Evolutionary conservation across 2,888 invertebrate species (phyloP).

Genomic region (Agriopis marginaria): DNA sequence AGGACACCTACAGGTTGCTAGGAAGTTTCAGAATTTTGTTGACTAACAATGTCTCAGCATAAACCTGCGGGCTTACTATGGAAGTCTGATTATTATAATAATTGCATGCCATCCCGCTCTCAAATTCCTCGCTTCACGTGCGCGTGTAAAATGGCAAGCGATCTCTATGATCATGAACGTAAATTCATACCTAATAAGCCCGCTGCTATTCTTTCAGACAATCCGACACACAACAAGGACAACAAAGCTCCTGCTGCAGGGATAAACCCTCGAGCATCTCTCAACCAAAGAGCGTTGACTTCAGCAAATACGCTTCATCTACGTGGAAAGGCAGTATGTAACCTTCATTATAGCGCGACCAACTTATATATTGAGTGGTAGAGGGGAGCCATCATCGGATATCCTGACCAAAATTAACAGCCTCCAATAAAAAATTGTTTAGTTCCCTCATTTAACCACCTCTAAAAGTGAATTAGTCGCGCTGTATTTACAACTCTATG

Average conservation of each 20-base stretch:
- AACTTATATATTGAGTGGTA: neutral
- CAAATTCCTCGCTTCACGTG: no score
- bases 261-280: slow-evolving; percentile 47
- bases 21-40: neutral
- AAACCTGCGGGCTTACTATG: neutral
- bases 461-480: no score
- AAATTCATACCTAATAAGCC: no score
- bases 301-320: slow-evolving; percentile 60
- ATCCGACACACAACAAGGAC: neutral
- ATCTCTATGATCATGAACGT: no score
- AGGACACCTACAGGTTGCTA: no score
- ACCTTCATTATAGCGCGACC: neutral
- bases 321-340: slow-evolving; percentile 64
- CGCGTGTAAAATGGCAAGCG: no score
- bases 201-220: neutral
- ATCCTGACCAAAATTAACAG: no score
- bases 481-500: slow-evolving; percentile 8
- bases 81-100: neutral
- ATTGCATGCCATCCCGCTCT: no score
- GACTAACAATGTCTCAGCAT: neutral
- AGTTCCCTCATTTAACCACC: no score
- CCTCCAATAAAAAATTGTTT: no score
- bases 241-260: slow-evolving; percentile 31
- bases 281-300: slow-evolving; percentile 61
- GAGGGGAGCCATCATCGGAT: no score